Conservation (phyloP, 2,113 vertebrate species). For the Tonatia bakeri region DNA sequence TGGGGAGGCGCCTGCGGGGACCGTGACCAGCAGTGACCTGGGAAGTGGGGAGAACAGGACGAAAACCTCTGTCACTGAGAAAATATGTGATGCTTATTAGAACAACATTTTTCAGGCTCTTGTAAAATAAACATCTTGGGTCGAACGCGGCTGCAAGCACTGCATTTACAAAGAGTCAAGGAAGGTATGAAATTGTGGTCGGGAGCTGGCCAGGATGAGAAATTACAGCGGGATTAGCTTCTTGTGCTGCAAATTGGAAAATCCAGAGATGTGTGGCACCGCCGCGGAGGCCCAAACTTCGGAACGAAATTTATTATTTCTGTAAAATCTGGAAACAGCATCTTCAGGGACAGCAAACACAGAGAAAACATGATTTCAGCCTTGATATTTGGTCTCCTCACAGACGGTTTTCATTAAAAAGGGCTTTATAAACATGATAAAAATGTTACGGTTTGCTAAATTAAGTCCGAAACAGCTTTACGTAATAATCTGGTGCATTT, state of each 20-base stretch:
- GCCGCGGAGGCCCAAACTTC: slow-evolving; percentile 62
- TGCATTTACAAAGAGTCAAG: slow-evolving; percentile 66
- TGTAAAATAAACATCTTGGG: slow-evolving; percentile 78
- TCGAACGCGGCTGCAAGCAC: slow-evolving; percentile 64
- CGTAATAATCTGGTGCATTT: slow-evolving; percentile 65
- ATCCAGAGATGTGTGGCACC: slow-evolving; percentile 60
- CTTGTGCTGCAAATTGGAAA: slow-evolving; percentile 76
- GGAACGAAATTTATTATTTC: slow-evolving; percentile 78
- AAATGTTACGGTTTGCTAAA: slow-evolving; percentile 75
- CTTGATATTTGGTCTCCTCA: slow-evolving; percentile 42
- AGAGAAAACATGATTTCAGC: slow-evolving; percentile 65
- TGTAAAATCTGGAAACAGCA: slow-evolving; percentile 73
- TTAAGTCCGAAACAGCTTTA: slow-evolving; percentile 64
- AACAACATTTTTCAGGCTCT: slow-evolving; percentile 70
- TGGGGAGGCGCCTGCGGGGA: slow-evolving; percentile 60
- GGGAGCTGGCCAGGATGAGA: slow-evolving; percentile 67
- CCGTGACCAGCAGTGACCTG: slow-evolving; percentile 75
- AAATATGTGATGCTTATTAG: slow-evolving; percentile 81
- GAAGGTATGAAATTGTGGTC: slow-evolving; percentile 73
- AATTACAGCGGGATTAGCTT: slow-evolving; percentile 69
- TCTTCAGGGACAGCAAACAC: slow-evolving; percentile 73
- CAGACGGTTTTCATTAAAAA: slow-evolving; percentile 70
- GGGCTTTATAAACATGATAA: slow-evolving; percentile 75
- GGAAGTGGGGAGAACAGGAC: slow-evolving; percentile 73
- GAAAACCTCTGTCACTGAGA: slow-evolving; percentile 77